A percentile compares a stretch with the other conserved stretches of the same genome.
Evolutionary conservation across 2,888 invertebrate genomes (phyloP).

Genomic region (Agriotes lineatus): DNA sequence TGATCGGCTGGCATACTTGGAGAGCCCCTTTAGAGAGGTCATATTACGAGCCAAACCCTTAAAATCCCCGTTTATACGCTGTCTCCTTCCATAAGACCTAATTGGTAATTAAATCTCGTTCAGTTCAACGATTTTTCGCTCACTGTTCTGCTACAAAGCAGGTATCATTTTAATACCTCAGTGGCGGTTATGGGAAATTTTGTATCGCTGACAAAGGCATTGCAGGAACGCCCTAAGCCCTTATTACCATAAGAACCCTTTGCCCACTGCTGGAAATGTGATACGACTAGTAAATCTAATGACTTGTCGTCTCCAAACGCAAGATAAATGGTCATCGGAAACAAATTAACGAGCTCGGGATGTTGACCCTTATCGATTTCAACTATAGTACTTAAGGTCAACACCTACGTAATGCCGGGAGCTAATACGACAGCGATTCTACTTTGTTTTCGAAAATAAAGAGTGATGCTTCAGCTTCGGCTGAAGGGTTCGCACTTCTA

Average conservation of each 20-base stretch:
- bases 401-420: slow-evolving; percentile 7
- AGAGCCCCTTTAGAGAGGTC: slow-evolving; percentile 10
- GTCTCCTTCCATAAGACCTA: slow-evolving; percentile 3
- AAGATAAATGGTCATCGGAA: slow-evolving; percentile 44
- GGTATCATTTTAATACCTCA: too few species aligned
- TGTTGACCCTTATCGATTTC: slow-evolving; percentile 39
- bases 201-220: slow-evolving; percentile 11
- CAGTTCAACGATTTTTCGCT: slow-evolving; percentile 7
- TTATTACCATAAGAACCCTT: background rate
- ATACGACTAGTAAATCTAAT: slow-evolving; percentile 25
- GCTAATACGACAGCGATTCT: background rate
- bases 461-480: too few species aligned
- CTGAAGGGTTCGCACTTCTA: too few species aligned
- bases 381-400: slow-evolving; percentile 24
- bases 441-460: too few species aligned
- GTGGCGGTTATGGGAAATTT: background rate
- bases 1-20: slow-evolving; percentile 10
- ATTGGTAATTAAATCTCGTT: slow-evolving; percentile 23
- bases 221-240: slow-evolving; percentile 5
- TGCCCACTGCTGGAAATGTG: background rate
- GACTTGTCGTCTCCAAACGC: slow-evolving; percentile 29
- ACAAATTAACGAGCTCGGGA: slow-evolving; percentile 38
- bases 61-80: slow-evolving; percentile 17
- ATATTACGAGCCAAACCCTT: slow-evolving; percentile 16
- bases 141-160: background rate